phyloP scores from a whole-genome alignment of 2,888 invertebrate species.

The Vesta saturnalis region DNA sequence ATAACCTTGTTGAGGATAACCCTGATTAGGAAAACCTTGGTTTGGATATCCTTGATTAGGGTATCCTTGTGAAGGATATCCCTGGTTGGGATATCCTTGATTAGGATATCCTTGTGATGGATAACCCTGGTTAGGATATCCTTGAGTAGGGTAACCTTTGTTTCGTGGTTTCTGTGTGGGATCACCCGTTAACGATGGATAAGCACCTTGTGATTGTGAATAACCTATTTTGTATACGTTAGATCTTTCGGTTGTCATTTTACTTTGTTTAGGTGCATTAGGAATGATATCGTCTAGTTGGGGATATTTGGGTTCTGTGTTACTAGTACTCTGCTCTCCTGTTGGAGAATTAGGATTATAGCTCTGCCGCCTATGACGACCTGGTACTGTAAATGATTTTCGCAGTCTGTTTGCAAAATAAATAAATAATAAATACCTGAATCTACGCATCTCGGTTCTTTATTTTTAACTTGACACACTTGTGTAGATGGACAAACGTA shows the following conservation, averaged over 20 bases:
- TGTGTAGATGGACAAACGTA: slow-evolving; percentile 60
- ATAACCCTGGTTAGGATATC: slow-evolving; percentile 42
- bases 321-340: neutral
- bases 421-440: slow-evolving; percentile 34
- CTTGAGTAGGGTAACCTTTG: slow-evolving; percentile 8
- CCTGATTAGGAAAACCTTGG: slow-evolving; percentile 7
- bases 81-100: slow-evolving; percentile 43
- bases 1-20: slow-evolving; percentile 3
- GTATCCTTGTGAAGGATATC: slow-evolving; percentile 6
- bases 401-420: neutral
- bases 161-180: slow-evolving; percentile 47
- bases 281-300: slow-evolving; percentile 37
- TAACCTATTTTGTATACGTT: slow-evolving; percentile 41
- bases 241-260: slow-evolving; percentile 56
- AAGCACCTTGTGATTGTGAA: slow-evolving; percentile 45
- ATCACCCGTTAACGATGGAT: slow-evolving; percentile 55
- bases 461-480: slow-evolving; percentile 57
- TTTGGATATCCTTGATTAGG: slow-evolving; percentile 8
- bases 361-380: slow-evolving; percentile 21
- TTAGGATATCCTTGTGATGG: slow-evolving; percentile 20
- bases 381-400: neutral
- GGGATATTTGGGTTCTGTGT: neutral
- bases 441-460: slow-evolving; percentile 59
- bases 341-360: slow-evolving; percentile 11
- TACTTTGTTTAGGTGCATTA: slow-evolving; percentile 44